Percentiles rank a stretch among this genome's conserved stretches.
These are phyloP conservation scores for Helicoverpa zea DNA, from an alignment of 1,140 invertebrate genomes.

Conservation along the genomic window DNA sequence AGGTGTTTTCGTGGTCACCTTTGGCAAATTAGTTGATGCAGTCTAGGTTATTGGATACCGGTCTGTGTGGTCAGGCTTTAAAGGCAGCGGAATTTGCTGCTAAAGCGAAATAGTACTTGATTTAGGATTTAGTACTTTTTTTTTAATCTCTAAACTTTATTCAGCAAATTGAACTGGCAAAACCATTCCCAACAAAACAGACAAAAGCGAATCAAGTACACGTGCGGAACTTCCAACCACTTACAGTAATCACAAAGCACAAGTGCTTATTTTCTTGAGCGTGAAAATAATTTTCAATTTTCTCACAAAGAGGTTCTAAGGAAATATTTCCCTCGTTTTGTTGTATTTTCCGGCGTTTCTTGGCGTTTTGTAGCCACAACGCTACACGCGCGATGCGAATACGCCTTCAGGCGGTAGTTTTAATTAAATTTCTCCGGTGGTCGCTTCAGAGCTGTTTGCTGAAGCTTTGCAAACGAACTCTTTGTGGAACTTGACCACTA, in stretches of 20 bases:
- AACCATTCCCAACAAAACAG: neutral
- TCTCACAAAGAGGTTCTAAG: slow-evolving; percentile 18
- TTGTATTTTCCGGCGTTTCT: slow-evolving; percentile 8
- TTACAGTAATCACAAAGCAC: slow-evolving; percentile 12
- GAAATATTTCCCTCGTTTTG: slow-evolving; percentile 1
- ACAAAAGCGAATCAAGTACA: neutral
- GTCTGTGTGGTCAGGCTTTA: neutral
- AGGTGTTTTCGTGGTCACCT: neutral
- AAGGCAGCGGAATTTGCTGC: neutral
- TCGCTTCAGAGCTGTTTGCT: slow-evolving; percentile 27
- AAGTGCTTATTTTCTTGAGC: slow-evolving; percentile 15
- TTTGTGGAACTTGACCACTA: slow-evolving; percentile 29
- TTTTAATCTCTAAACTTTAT: neutral
- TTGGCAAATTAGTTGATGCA: neutral
- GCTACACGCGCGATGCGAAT: neutral
- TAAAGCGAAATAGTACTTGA: neutral
- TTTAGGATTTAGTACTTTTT: too few species aligned
- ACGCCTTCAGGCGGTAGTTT: slow-evolving; percentile 39
- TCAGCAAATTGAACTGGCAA: neutral
- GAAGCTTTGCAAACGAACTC: slow-evolving; percentile 22
- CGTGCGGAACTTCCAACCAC: slow-evolving; percentile 1
- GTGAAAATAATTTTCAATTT: slow-evolving; percentile 32
- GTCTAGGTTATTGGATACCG: neutral
- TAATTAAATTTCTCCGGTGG: slow-evolving; percentile 48
- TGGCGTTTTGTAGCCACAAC: slow-evolving; percentile 27